These are phyloP conservation scores for Otus scops DNA, from an alignment of 2,797 vertebrate species.

Conservation along the genomic window DNA sequence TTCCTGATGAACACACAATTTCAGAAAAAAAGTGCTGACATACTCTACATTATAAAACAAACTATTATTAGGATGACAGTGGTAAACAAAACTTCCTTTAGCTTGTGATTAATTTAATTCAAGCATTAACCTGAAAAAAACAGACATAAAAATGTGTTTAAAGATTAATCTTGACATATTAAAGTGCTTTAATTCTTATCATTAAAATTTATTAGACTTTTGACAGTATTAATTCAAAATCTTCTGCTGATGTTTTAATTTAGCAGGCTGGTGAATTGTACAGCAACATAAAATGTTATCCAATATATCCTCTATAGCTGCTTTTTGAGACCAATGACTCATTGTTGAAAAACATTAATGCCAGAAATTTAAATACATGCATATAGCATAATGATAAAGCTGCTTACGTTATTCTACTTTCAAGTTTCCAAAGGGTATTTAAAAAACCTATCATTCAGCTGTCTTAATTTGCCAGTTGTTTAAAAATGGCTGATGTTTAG, in stretches of 20 bases:
- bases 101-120: not conserved
- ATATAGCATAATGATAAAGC: not conserved
- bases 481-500: not conserved
- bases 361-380: not conserved
- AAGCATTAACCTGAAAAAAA: not conserved
- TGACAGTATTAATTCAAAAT: conserved; percentile 40
- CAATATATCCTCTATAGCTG: not conserved
- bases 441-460: not conserved
- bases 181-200: not conserved
- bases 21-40: not conserved
- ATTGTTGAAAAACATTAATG: not conserved
- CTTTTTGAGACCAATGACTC: conserved; percentile 2
- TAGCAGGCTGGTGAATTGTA: not conserved
- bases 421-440: not conserved
- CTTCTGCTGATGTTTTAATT: not conserved
- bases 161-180: conserved; percentile 6
- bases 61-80: not conserved
- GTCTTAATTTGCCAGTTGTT: not conserved
- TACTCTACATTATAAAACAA: not conserved
- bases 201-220: conserved; percentile 35
- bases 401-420: not conserved
- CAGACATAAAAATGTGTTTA: not conserved
- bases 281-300: not conserved
- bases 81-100: conserved; percentile 23
- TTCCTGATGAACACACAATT: not conserved